Evolutionary conservation across 2,888 invertebrate species (phyloP).

Genomic region (Theretra japonica): DNA sequence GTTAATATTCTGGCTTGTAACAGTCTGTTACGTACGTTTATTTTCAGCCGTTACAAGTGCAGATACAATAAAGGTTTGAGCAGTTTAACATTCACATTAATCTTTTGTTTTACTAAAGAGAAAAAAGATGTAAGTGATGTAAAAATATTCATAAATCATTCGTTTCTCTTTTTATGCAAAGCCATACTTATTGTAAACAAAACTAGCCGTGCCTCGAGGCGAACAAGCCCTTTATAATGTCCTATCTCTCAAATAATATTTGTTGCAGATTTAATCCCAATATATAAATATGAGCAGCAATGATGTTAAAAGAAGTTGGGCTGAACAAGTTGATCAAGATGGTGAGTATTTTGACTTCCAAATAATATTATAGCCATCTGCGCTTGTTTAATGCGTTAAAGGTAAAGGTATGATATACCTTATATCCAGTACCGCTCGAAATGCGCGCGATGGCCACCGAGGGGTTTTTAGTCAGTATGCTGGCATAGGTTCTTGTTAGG

Average conservation of each 20-base stretch:
- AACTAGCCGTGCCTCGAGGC: too few relatives aligned
- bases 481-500: too few relatives aligned
- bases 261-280: neutral
- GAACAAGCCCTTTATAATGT: neutral
- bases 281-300: conserved; percentile 50
- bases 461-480: too few relatives aligned
- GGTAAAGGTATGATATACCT: too few relatives aligned
- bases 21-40: neutral
- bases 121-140: too few relatives aligned
- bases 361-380: too few relatives aligned
- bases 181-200: too few relatives aligned
- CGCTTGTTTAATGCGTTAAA: too few relatives aligned
- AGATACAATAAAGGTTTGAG: neutral
- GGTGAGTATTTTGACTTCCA: conserved; percentile 38
- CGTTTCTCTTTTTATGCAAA: too few relatives aligned
- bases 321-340: conserved; percentile 47
- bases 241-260: neutral
- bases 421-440: too few relatives aligned
- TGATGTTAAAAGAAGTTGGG: conserved; percentile 52
- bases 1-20: neutral
- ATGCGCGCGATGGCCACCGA: too few relatives aligned
- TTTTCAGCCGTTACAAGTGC: neutral
- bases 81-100: neutral
- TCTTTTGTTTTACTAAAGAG: neutral
- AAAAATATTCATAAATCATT: too few relatives aligned